Evolutionary conservation across 1,140 invertebrate genomes (phyloP).

Genomic region (Papilio helenus): DNA sequence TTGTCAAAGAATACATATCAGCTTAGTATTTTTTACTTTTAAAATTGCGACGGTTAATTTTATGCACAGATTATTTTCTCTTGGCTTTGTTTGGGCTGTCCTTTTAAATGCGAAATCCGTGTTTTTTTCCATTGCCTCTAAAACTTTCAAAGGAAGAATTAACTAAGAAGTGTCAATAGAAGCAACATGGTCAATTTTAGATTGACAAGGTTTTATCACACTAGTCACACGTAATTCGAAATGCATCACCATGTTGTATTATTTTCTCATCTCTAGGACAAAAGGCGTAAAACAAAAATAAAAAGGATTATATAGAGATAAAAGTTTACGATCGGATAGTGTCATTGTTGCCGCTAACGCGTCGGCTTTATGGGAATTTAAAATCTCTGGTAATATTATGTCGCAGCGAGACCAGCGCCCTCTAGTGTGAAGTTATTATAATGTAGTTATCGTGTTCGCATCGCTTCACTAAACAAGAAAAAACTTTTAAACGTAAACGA

Average conservation of each 20-base stretch:
- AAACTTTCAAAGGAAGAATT: not conserved
- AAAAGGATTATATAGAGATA: conserved; percentile 73
- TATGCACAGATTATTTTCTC: not conserved
- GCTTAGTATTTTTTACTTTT: conserved; percentile 5
- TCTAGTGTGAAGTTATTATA: conserved; percentile 33
- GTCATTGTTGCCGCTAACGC: conserved; percentile 60
- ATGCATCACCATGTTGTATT: conserved; percentile 33
- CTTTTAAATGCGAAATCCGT: not conserved
- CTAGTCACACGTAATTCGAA: conserved; percentile 24
- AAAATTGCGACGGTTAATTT: not conserved
- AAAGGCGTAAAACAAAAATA: conserved; percentile 69
- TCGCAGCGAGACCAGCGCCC: conserved; percentile 42
- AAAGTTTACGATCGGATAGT: conserved; percentile 75
- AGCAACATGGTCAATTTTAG: conserved; percentile 16
- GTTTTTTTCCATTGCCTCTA: not conserved
- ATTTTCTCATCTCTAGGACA: conserved; percentile 47
- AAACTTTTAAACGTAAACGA: conserved; percentile 2
- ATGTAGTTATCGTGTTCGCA: conserved; percentile 40
- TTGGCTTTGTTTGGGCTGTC: not conserved
- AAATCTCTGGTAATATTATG: conserved; percentile 57
- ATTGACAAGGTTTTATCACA: conserved; percentile 9
- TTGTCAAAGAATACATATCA: conserved; percentile 1
- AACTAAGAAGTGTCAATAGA: not conserved
- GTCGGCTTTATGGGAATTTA: conserved; percentile 69
- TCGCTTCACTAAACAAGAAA: conserved; percentile 25